These are phyloP conservation scores for Sturnira hondurensis DNA, from an alignment of 2,113 vertebrate species.

Conservation along the genomic window DNA sequence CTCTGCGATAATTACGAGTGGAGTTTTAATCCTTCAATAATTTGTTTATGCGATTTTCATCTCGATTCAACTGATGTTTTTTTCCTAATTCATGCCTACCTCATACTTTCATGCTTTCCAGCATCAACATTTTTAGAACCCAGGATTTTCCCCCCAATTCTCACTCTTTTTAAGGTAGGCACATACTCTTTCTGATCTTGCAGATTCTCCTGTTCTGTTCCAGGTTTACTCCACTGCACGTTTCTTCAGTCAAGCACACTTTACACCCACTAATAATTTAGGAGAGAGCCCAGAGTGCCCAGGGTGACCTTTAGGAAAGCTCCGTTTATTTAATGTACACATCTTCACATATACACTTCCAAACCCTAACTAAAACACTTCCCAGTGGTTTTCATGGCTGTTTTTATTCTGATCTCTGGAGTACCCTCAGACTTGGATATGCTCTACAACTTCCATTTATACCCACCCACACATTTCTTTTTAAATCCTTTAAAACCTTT, in stretches of 20 bases:
- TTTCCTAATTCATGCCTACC: background rate
- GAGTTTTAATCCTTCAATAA: background rate
- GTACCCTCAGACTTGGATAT: background rate
- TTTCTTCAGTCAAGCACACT: background rate
- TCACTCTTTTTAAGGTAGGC: background rate
- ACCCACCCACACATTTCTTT: background rate
- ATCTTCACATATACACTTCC: background rate
- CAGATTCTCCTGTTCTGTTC: background rate
- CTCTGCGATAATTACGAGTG: background rate
- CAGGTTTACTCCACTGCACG: background rate
- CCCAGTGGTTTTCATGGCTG: background rate
- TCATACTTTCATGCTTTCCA: background rate
- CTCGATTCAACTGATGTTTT: background rate
- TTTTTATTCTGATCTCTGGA: background rate
- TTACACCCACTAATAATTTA: background rate
- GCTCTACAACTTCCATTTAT: background rate
- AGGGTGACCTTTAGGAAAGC: background rate
- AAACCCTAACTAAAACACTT: background rate
- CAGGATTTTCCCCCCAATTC: background rate
- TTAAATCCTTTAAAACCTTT: background rate
- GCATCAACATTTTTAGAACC: background rate
- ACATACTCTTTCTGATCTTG: background rate
- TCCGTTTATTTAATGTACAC: background rate
- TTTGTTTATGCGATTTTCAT: background rate
- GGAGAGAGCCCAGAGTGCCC: background rate